Evolutionary conservation across 2,888 invertebrate species (phyloP).

Genomic region (Polia nebulosa): DNA sequence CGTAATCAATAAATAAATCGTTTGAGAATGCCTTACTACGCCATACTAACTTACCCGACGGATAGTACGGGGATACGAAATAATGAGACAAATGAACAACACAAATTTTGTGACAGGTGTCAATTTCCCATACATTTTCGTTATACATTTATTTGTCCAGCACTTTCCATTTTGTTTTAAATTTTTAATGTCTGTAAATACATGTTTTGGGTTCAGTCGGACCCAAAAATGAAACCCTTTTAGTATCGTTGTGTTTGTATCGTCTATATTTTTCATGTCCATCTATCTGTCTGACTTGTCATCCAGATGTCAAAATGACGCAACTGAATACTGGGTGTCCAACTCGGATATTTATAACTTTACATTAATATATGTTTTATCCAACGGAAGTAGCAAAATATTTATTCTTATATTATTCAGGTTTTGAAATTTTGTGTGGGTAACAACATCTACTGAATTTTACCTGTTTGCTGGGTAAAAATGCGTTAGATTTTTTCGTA

Average conservation of each 20-base stretch:
- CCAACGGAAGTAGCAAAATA: too few relatives aligned
- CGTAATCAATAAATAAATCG: conserved; percentile 46
- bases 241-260: conserved; percentile 1
- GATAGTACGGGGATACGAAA: conserved; percentile 25
- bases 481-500: too few relatives aligned
- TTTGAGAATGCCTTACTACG: conserved; percentile 9
- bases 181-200: conserved; percentile 51
- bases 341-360: too few relatives aligned
- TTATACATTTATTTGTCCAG: conserved; percentile 21
- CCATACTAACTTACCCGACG: conserved; percentile 16
- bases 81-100: conserved; percentile 53
- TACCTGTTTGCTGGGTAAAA: too few relatives aligned
- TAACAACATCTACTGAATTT: too few relatives aligned
- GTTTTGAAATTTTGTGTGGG: too few relatives aligned
- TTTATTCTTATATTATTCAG: too few relatives aligned
- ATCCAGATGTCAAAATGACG: neutral
- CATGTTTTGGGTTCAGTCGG: conserved; percentile 22
- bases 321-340: too few relatives aligned
- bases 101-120: conserved; percentile 44
- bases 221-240: conserved; percentile 41
- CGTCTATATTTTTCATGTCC: conserved; percentile 2
- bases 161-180: conserved; percentile 33
- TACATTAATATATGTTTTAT: too few relatives aligned
- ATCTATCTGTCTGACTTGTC: neutral
- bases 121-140: conserved; percentile 35